Conservation (phyloP, 2,888 invertebrate genomes). For the Physocephala rufipes region DNA sequence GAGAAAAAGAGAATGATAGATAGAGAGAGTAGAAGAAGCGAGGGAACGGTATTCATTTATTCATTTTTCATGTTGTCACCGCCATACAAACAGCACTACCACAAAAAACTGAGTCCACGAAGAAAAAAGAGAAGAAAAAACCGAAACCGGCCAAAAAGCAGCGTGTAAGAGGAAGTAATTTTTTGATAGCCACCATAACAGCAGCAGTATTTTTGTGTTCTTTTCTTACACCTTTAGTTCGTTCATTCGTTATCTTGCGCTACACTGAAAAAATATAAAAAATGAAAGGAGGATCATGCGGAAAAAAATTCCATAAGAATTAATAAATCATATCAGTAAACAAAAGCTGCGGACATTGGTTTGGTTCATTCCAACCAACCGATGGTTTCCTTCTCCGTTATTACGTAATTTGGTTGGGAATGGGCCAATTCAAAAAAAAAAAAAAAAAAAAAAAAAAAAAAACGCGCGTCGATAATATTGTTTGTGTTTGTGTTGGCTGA, state of each 20-base stretch:
- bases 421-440: no score
- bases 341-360: background rate
- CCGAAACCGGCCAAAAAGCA: no score
- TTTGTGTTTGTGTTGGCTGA: no score
- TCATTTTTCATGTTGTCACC: conserved; percentile 14
- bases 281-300: background rate
- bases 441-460: no score
- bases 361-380: no score
- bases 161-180: background rate
- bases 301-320: background rate
- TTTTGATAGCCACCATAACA: background rate
- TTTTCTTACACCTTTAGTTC: background rate
- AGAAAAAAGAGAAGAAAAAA: background rate
- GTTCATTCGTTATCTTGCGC: no score
- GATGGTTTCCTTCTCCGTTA: no score
- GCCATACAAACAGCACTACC: background rate
- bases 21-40: conserved; percentile 1
- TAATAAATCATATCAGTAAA: conserved; percentile 10
- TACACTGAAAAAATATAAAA: background rate
- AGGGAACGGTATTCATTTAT: background rate
- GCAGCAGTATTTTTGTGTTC: no score
- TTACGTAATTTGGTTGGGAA: no score
- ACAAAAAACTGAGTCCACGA: conserved; percentile 2
- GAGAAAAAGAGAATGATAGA: background rate
- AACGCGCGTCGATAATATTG: no score